Evolutionary conservation across 1,140 invertebrate species (phyloP), one percentile per base, ranked within the genome.

Genomic region (Drosophila pectinifera): DNA sequence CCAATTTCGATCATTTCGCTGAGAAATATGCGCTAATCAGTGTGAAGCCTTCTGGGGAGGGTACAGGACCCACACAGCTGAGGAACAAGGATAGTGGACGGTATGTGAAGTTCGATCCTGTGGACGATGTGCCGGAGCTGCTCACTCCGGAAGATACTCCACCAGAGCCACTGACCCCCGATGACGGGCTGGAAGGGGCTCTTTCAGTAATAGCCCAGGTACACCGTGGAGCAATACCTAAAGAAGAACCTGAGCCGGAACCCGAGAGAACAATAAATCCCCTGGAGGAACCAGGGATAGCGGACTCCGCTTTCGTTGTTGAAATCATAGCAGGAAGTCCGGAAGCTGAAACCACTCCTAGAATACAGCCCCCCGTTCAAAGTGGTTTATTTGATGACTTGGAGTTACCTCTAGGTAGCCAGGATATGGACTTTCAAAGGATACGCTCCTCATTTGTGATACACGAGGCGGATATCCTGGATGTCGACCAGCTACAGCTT

Each of bases 391-490:
- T 88, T 16, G 64, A 57, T 14, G 55, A 62, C 42, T 42, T 90
- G 31, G 80, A 89, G 36, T 13, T 84, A 10, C 43, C 61, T 1
- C 43, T 58, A 14, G 62, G 69, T 18, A 69, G 75, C 7, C 54
- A 68, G 11, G 85, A 91, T 14, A 56, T 59, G 0, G 76, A 91
- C 11, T 91, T 91, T 11, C 51, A 69, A 16, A 54, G 74, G 0
- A 90, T 80, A 42, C 78, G 90, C 14, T 84, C 82, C 11, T 78
- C 80, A 0, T 90, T 77, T 13, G 86, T 89, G 34, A 56, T 80
- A 46, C 88, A 91, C 45, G 90, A 91, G 42, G 90, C 75, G 0
- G 86, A 85, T 20, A 80, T 91, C n/a, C 43, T 91, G n/a, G 84
- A 91, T 31, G 56, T 76, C 38, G 63, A 68, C 42, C 64, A 45